phyloP scores from a whole-genome alignment of 1,140 invertebrate genomes.

The Nilaparvata lugens region DNA sequence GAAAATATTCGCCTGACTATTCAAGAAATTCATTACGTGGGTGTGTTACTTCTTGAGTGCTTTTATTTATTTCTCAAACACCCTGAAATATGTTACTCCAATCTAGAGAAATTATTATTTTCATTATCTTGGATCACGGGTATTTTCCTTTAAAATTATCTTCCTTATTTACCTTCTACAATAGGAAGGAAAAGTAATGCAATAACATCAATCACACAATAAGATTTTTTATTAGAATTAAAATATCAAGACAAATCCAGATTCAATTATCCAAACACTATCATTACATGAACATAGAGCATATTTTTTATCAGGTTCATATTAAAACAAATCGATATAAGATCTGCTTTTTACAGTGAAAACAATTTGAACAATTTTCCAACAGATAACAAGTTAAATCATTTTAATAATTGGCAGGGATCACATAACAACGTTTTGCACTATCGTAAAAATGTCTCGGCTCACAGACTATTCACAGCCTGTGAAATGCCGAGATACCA shows the following conservation, averaged over 20 bases:
- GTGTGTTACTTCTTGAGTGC: too few relatives aligned
- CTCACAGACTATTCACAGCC: neutral
- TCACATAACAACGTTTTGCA: conserved; percentile 1
- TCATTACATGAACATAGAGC: neutral
- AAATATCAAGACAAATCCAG: conserved; percentile 13
- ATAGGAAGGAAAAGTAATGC: too few relatives aligned
- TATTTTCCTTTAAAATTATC: too few relatives aligned
- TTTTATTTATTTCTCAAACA: too few relatives aligned
- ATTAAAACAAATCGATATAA: neutral
- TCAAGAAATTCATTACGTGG: too few relatives aligned
- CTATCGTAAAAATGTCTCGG: neutral
- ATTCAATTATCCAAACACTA: conserved; percentile 11
- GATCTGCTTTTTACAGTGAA: neutral
- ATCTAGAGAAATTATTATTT: too few relatives aligned
- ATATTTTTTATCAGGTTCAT: conserved; percentile 7
- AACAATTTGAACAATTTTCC: conserved; percentile 8
- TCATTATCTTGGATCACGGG: too few relatives aligned
- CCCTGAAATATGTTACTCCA: too few relatives aligned
- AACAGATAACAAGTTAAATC: conserved; percentile 9
- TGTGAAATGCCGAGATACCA: neutral
- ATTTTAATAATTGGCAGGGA: conserved; percentile 10
- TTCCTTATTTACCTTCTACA: too few relatives aligned
- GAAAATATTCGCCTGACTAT: too few relatives aligned
- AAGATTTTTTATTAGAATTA: conserved; percentile 16
- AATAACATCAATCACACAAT: conserved; percentile 9